Evolutionary conservation across 2,888 invertebrate genomes (phyloP), one percentile per base, ranked within the genome.

Genomic region (Philopedon plagiatum): DNA sequence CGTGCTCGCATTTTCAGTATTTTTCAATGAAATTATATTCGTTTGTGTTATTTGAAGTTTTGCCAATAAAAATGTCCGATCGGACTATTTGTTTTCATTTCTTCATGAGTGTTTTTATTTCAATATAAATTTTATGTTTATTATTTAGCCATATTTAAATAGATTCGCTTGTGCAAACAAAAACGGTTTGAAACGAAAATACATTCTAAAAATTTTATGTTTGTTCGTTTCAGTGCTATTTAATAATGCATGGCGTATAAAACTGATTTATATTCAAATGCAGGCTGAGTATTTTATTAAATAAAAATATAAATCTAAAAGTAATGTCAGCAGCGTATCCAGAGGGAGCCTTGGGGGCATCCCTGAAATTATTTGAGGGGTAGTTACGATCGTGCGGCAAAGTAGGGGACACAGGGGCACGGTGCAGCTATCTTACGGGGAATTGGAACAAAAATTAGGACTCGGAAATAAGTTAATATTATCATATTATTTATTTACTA

Each of bases 11-110:
- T 54, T 65, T 65, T 21, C 26, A 65, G 15, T 41, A 29, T 57
- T 51, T 57, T 65, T 65, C 65, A 65, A 39, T 39, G 15, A 15
- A 39, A 57, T 65, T 65, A 49, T 56, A 19, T 57, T 57, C 57
- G 57, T n/a, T 32, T 56, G 34, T 56, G n/a, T 26, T 29, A 32
- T 56, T 56, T 56, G 56, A 32, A 56, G 34, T 41, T 44, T 56
- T 19, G 58, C 58, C 66, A 66, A 66, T 66, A 66, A 66, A 66
- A 66, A 66, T 46, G 32, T 21, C 37, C 37, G 58, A 19, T 32
- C 29, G 7, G 23, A 21, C 9, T 60, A 58, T 58, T 66, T 66
- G 58, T 66, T 58, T 66, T 66, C 49, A 66, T 66, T 66, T 62
- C 58, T 15, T 32, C 19, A n/a, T 26, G 32, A 41, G 54, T 65